These are phyloP conservation scores for Threskiornis aethiopicus DNA, from an alignment of 2,797 vertebrate genomes.

Conservation along the genomic window DNA sequence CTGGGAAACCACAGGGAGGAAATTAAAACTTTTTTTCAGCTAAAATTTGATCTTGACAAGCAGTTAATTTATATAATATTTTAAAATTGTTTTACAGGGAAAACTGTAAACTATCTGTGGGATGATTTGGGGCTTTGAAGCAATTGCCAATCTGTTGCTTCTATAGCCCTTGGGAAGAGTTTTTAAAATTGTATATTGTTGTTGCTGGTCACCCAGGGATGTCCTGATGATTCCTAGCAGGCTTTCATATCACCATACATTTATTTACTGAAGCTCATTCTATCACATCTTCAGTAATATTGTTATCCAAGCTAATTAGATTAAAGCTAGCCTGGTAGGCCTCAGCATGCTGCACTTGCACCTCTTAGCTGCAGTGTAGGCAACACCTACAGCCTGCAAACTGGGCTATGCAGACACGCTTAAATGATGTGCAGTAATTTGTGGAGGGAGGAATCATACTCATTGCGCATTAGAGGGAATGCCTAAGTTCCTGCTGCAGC, in stretches of 20 bases:
- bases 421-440: background rate
- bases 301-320: constrained; percentile 2
- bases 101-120: background rate
- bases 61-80: background rate
- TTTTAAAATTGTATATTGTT: background rate
- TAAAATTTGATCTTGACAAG: background rate
- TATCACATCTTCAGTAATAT: background rate
- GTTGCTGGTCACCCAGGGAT: background rate
- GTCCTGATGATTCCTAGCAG: constrained; percentile 6
- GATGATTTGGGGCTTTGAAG: background rate
- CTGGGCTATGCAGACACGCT: background rate
- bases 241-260: constrained; percentile 5
- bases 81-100: background rate
- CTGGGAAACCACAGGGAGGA: background rate
- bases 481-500: background rate
- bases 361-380: background rate
- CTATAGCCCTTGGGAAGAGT: background rate
- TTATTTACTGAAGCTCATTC: constrained; percentile 9
- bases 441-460: background rate
- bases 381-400: background rate
- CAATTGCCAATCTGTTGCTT: background rate
- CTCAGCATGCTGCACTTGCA: background rate
- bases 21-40: background rate
- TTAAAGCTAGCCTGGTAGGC: background rate
- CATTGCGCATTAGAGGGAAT: background rate